Evolutionary conservation across 2,113 vertebrate genomes (phyloP).

Genomic region (Psophia crepitans): DNA sequence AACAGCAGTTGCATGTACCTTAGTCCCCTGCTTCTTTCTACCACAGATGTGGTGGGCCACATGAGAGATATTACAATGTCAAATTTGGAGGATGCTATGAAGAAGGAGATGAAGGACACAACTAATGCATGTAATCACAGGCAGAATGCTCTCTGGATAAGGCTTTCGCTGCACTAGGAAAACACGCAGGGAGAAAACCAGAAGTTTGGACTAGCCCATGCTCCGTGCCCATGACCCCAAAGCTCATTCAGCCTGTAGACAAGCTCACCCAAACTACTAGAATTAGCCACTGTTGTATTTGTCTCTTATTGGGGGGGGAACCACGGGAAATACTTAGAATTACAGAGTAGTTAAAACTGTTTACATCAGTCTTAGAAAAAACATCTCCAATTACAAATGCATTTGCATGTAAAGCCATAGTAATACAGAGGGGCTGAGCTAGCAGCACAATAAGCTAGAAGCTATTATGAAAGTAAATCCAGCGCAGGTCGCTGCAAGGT

Average conservation of each 20-base stretch:
- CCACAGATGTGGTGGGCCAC: fast-evolving
- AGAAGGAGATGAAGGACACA: not conserved
- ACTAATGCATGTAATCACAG: not conserved
- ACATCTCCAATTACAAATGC: not conserved
- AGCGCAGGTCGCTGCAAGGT: not conserved
- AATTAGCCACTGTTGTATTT: not conserved
- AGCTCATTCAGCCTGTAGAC: not conserved
- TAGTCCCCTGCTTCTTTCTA: not conserved
- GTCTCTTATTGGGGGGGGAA: not conserved
- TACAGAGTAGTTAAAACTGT: not conserved
- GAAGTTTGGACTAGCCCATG: not conserved
- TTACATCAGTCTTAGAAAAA: not conserved
- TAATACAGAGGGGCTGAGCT: not conserved
- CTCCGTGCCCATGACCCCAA: not conserved
- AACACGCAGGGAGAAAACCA: not conserved
- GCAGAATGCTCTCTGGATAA: not conserved
- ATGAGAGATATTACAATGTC: not conserved
- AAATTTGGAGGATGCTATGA: not conserved
- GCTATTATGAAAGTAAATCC: not conserved
- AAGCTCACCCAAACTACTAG: not conserved
- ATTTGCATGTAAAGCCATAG: not conserved
- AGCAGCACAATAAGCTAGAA: not conserved
- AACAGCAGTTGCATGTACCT: fast-evolving
- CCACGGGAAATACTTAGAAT: not conserved
- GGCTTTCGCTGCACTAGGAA: not conserved